Base-by-base conservation (phyloP, 2,113 vertebrate species). In the Trichomycterus rosablanca region DNA sequence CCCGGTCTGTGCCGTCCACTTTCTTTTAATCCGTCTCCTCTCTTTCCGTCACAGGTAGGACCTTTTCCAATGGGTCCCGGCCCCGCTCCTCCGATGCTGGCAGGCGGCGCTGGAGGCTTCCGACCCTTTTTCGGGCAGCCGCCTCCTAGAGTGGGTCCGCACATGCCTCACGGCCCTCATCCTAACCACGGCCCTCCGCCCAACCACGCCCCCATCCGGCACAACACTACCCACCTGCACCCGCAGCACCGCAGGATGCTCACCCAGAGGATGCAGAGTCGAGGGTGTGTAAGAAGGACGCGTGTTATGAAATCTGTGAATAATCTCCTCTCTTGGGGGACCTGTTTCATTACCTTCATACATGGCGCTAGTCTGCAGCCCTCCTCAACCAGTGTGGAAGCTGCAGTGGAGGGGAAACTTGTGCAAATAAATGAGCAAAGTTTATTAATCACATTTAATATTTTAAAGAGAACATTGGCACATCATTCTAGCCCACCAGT, bases 181-280 rank as follows among this genome's bases (percentile, higher is more conserved):
- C 89, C 74, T 19, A n/a, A n/a, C n/a, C n/a, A n/a, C n/a, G n/a
- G n/a, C 80, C 85, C 12, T 51, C 90, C 67, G 77, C 86, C 74
- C 18, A 90, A 88, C 4, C 84, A 89, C 20, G 70, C 82, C 1
- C 68, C 89, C 50, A 88, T 95, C 55, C 81, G 91, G 14, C 88
- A 94, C 1, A 95, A 95, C 69, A 95, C 95, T 2, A 98, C 93
- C 57, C 93, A 97, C 59, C 82, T 98, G 3, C 95, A 98, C 67
- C 95, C 95, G 0, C 95, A 98, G 81, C 95, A 97, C 65, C 91
- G 92, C 0, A 87, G 95, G 14, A 88, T 97, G 67, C 81, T 97
- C 43, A 91, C 90, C 32, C 95, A 96, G 83, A 89, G 93, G 28
- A 91, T 97, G 82, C 93, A 94, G 82, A 94, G 74, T 74, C 77